phyloP scores from a whole-genome alignment of 1,140 invertebrate species.

The Halyomorpha halys region DNA sequence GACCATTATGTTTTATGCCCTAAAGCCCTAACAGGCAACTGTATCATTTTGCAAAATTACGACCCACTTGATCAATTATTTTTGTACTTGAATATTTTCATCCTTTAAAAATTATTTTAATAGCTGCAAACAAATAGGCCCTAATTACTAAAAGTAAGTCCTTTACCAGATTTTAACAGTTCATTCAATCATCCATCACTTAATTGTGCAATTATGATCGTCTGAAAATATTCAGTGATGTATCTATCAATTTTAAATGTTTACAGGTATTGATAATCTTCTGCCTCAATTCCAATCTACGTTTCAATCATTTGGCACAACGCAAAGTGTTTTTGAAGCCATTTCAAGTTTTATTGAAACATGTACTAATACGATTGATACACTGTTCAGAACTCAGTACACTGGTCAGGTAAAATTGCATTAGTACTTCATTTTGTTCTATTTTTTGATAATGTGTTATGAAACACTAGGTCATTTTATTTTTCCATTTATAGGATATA shows the following conservation, averaged over 20 bases:
- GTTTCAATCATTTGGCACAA: background rate
- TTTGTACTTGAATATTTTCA: no score
- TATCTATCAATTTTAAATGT: background rate
- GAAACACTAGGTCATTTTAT: background rate
- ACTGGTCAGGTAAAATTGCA: background rate
- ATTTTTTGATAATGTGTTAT: background rate
- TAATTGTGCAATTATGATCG: no score
- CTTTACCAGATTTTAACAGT: no score
- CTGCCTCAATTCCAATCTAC: background rate
- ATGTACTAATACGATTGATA: slow-evolving; percentile 10
- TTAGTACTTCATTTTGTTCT: background rate
- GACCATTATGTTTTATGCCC: background rate
- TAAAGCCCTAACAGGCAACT: background rate
- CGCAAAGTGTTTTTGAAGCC: slow-evolving; percentile 20
- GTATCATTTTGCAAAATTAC: no score
- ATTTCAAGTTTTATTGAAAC: slow-evolving; percentile 16
- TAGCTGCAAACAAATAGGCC: no score
- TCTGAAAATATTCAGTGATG: no score
- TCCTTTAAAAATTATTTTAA: no score
- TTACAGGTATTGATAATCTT: background rate
- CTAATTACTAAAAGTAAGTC: no score
- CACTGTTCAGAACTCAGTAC: background rate
- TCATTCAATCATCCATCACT: no score
- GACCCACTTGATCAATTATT: no score
- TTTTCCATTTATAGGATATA: slow-evolving; percentile 30